These are phyloP conservation scores for Mormoops blainvillei DNA, from an alignment of 2,113 vertebrate species.

Conservation along the genomic window DNA sequence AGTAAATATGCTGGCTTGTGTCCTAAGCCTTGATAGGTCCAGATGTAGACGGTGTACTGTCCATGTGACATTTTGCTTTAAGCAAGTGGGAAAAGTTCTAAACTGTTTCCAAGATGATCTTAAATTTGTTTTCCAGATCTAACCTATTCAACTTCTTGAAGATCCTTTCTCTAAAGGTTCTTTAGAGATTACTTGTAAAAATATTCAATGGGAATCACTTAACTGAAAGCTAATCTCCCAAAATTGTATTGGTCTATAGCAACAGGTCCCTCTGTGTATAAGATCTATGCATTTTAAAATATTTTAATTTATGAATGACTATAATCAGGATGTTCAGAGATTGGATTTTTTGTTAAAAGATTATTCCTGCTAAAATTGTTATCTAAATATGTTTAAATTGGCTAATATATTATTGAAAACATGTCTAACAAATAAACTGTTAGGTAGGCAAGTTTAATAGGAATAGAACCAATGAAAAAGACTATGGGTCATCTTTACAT, in stretches of 20 bases:
- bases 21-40: not conserved
- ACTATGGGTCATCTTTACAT: not conserved
- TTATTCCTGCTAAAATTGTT: slow-evolving; percentile 17
- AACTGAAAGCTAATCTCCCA: not conserved
- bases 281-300: not conserved
- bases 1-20: not conserved
- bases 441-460: not conserved
- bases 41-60: not conserved
- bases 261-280: not conserved
- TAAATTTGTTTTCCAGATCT: not conserved
- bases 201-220: not conserved
- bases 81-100: not conserved
- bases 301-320: not conserved
- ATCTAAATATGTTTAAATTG: not conserved
- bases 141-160: not conserved
- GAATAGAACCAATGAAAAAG: not conserved
- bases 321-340: not conserved
- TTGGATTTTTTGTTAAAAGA: not conserved
- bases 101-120: not conserved
- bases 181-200: not conserved
- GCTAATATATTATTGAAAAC: not conserved
- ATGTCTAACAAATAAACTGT: not conserved
- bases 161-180: not conserved
- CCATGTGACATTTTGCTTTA: not conserved
- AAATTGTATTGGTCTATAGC: not conserved